phyloP scores from a whole-genome alignment of 2,888 invertebrate species.

The Mesochorus sp. region DNA sequence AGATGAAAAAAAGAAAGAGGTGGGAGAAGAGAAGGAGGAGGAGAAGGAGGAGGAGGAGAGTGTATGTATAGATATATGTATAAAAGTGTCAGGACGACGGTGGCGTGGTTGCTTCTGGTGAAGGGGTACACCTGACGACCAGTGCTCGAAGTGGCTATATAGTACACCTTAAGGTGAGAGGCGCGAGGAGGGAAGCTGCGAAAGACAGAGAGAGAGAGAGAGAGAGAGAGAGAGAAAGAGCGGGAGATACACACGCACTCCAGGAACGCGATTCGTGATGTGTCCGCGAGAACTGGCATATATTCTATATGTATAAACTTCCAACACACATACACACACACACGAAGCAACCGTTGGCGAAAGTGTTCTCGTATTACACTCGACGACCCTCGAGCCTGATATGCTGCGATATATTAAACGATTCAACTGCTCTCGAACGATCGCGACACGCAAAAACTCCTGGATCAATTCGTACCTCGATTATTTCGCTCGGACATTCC shows the following conservation, averaged over 20 bases:
- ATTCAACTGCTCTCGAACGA: conserved; percentile 4
- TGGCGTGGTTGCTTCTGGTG: conserved; percentile 46
- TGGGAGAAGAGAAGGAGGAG: conserved; percentile 23
- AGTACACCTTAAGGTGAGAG: too few species aligned
- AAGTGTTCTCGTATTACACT: conserved; percentile 77
- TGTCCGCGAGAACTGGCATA: neutral
- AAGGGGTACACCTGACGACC: conserved; percentile 53
- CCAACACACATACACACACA: conserved; percentile 57
- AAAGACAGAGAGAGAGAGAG: conserved; percentile 18
- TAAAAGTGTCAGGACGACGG: conserved; percentile 16
- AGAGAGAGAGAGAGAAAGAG: neutral
- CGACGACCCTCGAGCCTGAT: conserved; percentile 58
- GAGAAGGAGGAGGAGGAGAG: neutral
- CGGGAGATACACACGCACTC: conserved; percentile 42
- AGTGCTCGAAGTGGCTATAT: too few species aligned
- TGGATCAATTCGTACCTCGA: too few species aligned
- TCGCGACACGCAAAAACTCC: too few species aligned
- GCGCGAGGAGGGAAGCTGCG: conserved; percentile 21
- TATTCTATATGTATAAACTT: neutral
- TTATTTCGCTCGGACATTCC: too few species aligned
- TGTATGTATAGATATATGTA: too few species aligned
- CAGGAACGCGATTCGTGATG: conserved; percentile 41
- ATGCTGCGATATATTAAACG: conserved; percentile 52
- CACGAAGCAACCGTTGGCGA: conserved; percentile 76
- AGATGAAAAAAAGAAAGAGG: too few species aligned